These are phyloP conservation scores for Trematocara marginatum DNA, from an alignment of 2,113 vertebrate genomes.

Conservation along the genomic window DNA sequence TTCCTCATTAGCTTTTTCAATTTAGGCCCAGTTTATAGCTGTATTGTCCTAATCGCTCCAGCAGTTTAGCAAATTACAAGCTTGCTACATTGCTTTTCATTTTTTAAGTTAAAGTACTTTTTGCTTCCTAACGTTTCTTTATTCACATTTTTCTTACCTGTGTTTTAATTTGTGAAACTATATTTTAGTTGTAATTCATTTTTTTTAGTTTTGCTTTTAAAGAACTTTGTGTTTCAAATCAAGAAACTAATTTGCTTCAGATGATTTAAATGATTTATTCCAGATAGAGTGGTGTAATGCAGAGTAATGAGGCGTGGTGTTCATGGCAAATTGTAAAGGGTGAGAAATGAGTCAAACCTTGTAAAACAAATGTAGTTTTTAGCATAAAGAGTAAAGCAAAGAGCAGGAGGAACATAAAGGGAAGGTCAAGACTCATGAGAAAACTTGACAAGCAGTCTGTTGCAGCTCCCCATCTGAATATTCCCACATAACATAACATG, in stretches of 20 bases:
- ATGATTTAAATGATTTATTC: background rate
- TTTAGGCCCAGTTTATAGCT: background rate
- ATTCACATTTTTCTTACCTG: background rate
- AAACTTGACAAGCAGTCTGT: background rate
- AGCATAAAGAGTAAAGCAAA: background rate
- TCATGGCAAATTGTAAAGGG: background rate
- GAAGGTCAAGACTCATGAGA: background rate
- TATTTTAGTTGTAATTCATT: background rate
- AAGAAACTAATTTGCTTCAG: background rate
- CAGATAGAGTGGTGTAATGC: background rate
- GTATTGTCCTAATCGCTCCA: background rate
- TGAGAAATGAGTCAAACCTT: background rate
- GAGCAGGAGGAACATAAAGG: background rate
- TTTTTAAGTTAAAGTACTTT: background rate
- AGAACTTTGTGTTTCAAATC: background rate
- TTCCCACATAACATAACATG: background rate
- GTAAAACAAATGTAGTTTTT: background rate
- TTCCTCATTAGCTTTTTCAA: background rate
- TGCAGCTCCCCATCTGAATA: background rate
- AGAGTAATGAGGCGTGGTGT: background rate
- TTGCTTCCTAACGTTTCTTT: background rate
- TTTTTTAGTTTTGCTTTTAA: background rate
- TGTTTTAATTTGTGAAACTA: background rate
- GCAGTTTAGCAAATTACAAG: background rate
- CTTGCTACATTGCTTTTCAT: background rate